phyloP scores from a whole-genome alignment of 2,113 vertebrate genomes.

The Taurulus bubalis region DNA sequence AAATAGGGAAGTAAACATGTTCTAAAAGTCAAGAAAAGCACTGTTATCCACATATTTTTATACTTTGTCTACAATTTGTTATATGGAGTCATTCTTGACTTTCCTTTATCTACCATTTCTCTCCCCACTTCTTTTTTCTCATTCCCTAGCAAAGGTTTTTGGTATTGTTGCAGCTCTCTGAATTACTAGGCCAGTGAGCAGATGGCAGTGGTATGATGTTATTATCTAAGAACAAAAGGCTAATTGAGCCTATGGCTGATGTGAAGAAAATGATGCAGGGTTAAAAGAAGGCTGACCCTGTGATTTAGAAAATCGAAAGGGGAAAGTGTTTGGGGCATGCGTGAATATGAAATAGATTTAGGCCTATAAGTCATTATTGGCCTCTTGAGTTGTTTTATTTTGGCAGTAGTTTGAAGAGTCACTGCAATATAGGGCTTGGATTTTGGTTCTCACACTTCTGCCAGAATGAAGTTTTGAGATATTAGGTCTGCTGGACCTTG shows the following conservation, averaged over 20 bases:
- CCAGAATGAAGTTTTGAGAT: neutral
- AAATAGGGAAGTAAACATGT: too few relatives aligned
- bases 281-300: conserved; percentile 35
- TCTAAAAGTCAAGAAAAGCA: neutral
- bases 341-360: conserved; percentile 41
- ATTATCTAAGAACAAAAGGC: conserved; percentile 68
- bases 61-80: neutral
- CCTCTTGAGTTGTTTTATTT: conserved; percentile 42
- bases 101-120: neutral
- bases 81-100: neutral
- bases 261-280: conserved; percentile 28
- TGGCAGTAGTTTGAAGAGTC: conserved; percentile 4
- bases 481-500: conserved; percentile 4
- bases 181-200: conserved; percentile 59
- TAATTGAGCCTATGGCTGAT: conserved; percentile 67
- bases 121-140: neutral
- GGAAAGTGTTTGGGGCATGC: conserved; percentile 21
- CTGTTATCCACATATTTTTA: neutral
- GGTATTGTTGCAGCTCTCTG: conserved; percentile 16
- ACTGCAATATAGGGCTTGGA: neutral
- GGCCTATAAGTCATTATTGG: conserved; percentile 17
- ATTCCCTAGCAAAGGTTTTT: conserved; percentile 21
- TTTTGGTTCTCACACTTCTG: neutral
- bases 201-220: conserved; percentile 57
- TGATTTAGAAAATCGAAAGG: conserved; percentile 57